A percentile compares a stretch with the other conserved stretches of the same genome.
These are phyloP conservation scores for Cydia amplana DNA, from an alignment of 1,140 invertebrate genomes.

Conservation along the genomic window DNA sequence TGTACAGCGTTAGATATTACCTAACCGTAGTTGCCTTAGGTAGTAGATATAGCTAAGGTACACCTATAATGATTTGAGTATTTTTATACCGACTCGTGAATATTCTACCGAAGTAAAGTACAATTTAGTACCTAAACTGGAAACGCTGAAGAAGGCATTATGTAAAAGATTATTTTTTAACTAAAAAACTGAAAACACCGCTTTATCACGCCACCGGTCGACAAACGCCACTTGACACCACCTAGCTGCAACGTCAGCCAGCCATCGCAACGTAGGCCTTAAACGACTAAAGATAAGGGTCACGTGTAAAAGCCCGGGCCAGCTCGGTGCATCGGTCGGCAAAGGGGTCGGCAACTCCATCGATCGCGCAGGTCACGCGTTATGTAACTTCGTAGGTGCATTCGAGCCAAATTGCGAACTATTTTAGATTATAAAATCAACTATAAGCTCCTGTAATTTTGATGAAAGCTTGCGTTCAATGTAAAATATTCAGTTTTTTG, in stretches of 20 bases:
- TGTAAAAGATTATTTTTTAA: too few relatives aligned
- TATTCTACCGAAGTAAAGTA: too few relatives aligned
- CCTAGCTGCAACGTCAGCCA: background rate
- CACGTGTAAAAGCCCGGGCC: constrained; percentile 53
- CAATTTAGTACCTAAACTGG: too few relatives aligned
- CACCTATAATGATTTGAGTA: too few relatives aligned
- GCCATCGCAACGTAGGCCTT: background rate
- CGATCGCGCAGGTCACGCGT: constrained; percentile 57
- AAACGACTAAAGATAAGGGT: constrained; percentile 45
- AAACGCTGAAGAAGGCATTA: too few relatives aligned
- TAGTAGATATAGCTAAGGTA: too few relatives aligned
- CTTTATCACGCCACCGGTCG: background rate
- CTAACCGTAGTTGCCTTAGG: too few relatives aligned
- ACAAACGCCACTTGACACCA: constrained; percentile 6
- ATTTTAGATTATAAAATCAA: constrained; percentile 46
- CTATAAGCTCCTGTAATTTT: constrained; percentile 29
- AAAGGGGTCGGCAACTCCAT: constrained; percentile 66
- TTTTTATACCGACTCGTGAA: too few relatives aligned
- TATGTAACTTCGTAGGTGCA: constrained; percentile 57
- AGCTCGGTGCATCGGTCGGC: constrained; percentile 72
- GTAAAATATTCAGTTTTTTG: too few relatives aligned
- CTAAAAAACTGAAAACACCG: background rate
- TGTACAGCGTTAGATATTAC: background rate
- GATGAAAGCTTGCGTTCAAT: too few relatives aligned
- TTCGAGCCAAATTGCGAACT: constrained; percentile 53